Conservation (phyloP, 2,797 vertebrate genomes). For the Eurystomus glaucurus region DNA sequence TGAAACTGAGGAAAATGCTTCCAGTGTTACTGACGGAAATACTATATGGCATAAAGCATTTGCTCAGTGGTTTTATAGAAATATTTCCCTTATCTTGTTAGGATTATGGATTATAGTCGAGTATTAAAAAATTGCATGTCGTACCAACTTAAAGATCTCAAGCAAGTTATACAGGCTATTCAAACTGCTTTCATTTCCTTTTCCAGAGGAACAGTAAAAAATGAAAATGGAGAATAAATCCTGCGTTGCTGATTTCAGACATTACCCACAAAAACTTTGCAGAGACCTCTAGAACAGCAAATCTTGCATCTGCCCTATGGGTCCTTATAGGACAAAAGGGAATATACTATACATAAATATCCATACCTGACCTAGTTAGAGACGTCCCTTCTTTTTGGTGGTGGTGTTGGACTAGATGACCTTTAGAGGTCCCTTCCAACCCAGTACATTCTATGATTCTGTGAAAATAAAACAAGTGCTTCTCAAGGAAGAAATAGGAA, state of each 20-base stretch:
- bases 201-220: not conserved
- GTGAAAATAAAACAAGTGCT: not conserved
- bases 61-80: not conserved
- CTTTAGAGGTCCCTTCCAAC: no score
- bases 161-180: not conserved
- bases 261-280: not conserved
- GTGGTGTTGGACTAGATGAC: no score
- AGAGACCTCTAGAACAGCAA: not conserved
- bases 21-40: not conserved
- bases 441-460: no score
- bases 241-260: not conserved
- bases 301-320: not conserved
- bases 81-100: not conserved
- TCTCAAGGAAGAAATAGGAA: not conserved
- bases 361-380: no score
- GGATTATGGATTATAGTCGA: not conserved
- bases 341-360: no score
- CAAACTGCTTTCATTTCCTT: not conserved
- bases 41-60: not conserved
- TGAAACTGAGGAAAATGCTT: not conserved
- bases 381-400: no score
- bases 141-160: not conserved
- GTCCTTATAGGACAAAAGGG: not conserved
- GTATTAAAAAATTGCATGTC: accelerated
- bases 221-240: not conserved